phyloP scores from a whole-genome alignment of 2,888 invertebrate genomes.

The Drosophila neonasuta region DNA sequence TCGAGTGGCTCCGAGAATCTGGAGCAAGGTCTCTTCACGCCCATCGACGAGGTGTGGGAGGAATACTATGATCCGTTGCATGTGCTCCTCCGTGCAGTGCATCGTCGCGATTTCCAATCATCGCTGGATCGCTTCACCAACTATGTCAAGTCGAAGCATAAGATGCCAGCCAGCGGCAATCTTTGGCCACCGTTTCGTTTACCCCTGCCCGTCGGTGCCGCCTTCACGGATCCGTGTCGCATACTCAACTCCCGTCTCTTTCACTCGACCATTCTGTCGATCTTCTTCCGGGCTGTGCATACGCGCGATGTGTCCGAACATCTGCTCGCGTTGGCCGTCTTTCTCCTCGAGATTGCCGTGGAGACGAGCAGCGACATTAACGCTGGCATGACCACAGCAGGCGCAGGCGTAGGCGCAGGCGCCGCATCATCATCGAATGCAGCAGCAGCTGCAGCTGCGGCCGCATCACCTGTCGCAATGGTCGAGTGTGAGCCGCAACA shows the following conservation, averaged over 20 bases:
- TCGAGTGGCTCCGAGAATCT: slow-evolving; percentile 87
- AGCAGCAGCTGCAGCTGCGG: neutral
- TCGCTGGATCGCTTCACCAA: slow-evolving; percentile 96
- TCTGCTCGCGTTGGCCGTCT: slow-evolving; percentile 92
- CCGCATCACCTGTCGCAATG: slow-evolving; percentile 62
- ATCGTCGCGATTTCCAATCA: slow-evolving; percentile 95
- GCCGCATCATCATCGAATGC: neutral
- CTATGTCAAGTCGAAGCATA: slow-evolving; percentile 86
- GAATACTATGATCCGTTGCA: slow-evolving; percentile 96
- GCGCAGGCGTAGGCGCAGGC: neutral
- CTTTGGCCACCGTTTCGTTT: slow-evolving; percentile 93
- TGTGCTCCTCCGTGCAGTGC: slow-evolving; percentile 94
- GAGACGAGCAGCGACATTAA: slow-evolving; percentile 78
- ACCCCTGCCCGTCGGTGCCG: slow-evolving; percentile 85
- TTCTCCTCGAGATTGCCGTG: slow-evolving; percentile 93
- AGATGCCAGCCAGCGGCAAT: slow-evolving; percentile 84
- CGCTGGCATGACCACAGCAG: neutral
- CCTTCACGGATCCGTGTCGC: slow-evolving; percentile 86
- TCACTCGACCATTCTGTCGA: slow-evolving; percentile 86
- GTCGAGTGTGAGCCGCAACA: slow-evolving; percentile 77
- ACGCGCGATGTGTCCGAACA: slow-evolving; percentile 91
- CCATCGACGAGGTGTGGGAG: slow-evolving; percentile 95
- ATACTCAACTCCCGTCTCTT: slow-evolving; percentile 81
- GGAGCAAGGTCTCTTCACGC: slow-evolving; percentile 94
- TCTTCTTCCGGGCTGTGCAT: slow-evolving; percentile 92